Base-by-base conservation (phyloP, 2,113 vertebrate genomes). In the Crotophaga sulcirostris region DNA sequence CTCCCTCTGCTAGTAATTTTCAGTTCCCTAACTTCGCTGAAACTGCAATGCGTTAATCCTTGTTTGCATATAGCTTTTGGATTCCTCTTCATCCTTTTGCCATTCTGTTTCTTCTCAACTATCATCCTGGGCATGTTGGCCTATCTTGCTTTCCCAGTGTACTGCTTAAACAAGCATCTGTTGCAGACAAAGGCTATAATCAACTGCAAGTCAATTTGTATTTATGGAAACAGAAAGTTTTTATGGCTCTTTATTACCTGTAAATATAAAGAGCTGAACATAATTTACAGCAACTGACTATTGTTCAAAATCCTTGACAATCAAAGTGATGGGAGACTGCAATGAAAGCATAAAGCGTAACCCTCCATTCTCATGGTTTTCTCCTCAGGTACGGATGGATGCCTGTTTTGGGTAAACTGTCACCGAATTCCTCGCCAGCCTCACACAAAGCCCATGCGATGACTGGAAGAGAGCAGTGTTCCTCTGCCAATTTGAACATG, bases 361-460 rank as follows among this genome's bases (percentile, higher is more conserved):
- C 10, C 6, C 38, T 14, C 8, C 51, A 21, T 49, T 23, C 26
- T 38, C 25, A 7, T 4, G 19, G 28, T 62, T 79, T 78, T 40
- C n/a, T 62, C 40, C 31, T 49, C 10, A 24, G 52, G 10, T 24
- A 34, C 26, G 25, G 42, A 38, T 4, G 25, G 55, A 55, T 21
- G 42, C 6, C 51, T 17, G 9, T 34, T 78, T 62, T 44, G 51
- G 29, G 34, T 34, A 44, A 85, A 40, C 5, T 1, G 2, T 10
- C 36, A 45, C 44, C 3, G 20, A 42, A 33, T 52, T 68, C 45
- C 44, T 33, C 4, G 1, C 5, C 54, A 62, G 78, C 44, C 25
- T 45, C 1, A 0, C 34, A 10, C 20, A 51, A 49, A 76, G 52
- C 52, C 52, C 1, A 2, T 11, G 12, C 0, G 0, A 17, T 11